Percentiles rank a stretch among this genome's conserved stretches.
Conservation (phyloP, 2,888 invertebrate genomes). For the Scrobipalpa costella region DNA sequence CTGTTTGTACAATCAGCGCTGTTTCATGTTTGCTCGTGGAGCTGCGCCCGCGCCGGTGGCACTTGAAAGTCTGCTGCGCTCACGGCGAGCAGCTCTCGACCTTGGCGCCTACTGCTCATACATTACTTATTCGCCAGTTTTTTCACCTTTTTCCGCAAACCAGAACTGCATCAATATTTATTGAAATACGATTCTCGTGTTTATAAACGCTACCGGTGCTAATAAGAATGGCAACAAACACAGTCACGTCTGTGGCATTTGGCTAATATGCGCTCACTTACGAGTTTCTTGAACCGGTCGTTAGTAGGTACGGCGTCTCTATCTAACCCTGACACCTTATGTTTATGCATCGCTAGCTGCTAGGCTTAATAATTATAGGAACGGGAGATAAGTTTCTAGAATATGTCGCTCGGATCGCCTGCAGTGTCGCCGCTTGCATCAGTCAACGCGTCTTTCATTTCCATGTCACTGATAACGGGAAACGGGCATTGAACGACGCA, state of each 20-base stretch:
- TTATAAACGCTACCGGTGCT: slow-evolving; percentile 12
- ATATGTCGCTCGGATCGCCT: background rate
- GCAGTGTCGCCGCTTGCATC: slow-evolving; percentile 6
- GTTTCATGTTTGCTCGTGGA: background rate
- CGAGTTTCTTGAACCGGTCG: slow-evolving; percentile 24
- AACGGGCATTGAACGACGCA: slow-evolving; percentile 63
- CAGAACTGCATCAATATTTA: slow-evolving; percentile 45
- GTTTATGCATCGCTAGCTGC: slow-evolving; percentile 4
- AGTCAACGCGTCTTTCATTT: slow-evolving; percentile 23
- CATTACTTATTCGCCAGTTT: slow-evolving; percentile 57
- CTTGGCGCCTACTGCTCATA: slow-evolving; percentile 70
- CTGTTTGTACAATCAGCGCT: slow-evolving; percentile 33
- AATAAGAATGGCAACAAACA: slow-evolving; percentile 22
- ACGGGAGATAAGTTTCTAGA: slow-evolving; percentile 18
- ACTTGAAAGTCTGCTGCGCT: slow-evolving; percentile 69
- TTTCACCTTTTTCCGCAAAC: slow-evolving; percentile 70
- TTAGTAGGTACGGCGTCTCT: slow-evolving; percentile 1
- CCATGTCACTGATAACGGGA: slow-evolving; percentile 54
- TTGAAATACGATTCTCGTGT: slow-evolving; percentile 35
- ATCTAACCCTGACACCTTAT: slow-evolving; percentile 1
- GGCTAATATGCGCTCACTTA: slow-evolving; percentile 16
- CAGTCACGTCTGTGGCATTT: slow-evolving; percentile 47
- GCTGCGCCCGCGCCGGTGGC: slow-evolving; percentile 30
- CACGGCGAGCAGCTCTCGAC: slow-evolving; percentile 72
- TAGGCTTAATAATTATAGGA: slow-evolving; percentile 1